phyloP scores from a whole-genome alignment of 2,797 vertebrate genomes.

The Paguma larvata region DNA sequence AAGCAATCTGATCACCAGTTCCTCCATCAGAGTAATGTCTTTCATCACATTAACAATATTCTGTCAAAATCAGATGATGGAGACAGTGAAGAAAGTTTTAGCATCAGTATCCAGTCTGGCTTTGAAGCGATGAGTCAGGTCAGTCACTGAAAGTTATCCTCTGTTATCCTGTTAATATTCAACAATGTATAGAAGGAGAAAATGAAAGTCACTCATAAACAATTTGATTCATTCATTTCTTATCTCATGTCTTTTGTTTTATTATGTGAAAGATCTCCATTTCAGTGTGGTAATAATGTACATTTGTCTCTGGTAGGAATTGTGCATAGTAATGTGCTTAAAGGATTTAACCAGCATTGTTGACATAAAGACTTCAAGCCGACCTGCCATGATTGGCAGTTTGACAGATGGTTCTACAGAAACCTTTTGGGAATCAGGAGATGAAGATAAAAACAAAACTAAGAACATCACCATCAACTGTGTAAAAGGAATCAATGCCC shows the following conservation, averaged over 20 bases:
- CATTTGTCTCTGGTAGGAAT: conserved; percentile 90
- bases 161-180: not conserved
- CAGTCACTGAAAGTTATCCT: conserved; percentile 75
- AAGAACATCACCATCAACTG: conserved; percentile 99
- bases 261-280: conserved; percentile 15
- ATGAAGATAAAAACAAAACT: conserved; percentile 99
- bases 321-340: conserved; percentile 96
- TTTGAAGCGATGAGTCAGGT: conserved; percentile 98
- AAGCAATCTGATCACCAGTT: conserved; percentile 99
- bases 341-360: conserved; percentile 98
- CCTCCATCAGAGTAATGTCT: conserved; percentile 99
- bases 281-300: not conserved
- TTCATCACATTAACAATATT: conserved; percentile 99
- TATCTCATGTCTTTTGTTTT: conserved; percentile 35
- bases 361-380: conserved; percentile 99
- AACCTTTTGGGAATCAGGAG: conserved; percentile 99
- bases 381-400: conserved; percentile 99
- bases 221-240: conserved; percentile 26
- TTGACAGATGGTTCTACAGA: conserved; percentile 99
- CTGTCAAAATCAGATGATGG: conserved; percentile 99
- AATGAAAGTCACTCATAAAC: not conserved
- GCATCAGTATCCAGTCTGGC: conserved; percentile 98
- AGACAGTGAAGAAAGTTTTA: conserved; percentile 99
- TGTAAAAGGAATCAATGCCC: conserved; percentile 97
- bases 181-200: not conserved